A percentile compares a stretch with the other conserved stretches of the same genome.
Conservation (phyloP, 2,113 vertebrate genomes). For the Aleadryas rufinucha region DNA sequence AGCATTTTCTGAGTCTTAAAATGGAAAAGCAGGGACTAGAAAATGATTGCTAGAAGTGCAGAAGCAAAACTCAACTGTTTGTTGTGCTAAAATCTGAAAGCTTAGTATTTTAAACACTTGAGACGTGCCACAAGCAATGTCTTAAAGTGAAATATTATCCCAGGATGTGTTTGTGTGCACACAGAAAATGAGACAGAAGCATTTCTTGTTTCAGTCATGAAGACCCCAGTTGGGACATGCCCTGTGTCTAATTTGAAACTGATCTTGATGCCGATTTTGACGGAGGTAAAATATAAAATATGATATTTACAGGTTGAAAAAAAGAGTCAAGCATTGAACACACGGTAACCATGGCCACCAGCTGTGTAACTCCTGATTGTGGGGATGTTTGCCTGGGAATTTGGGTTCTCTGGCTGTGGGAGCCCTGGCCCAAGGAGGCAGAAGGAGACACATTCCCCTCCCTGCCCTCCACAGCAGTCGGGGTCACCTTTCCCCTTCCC, state of each 20-base stretch:
- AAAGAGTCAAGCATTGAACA: neutral
- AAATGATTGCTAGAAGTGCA: neutral
- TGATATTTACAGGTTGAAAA: fast-evolving
- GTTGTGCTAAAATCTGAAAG: neutral
- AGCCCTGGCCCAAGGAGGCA: neutral
- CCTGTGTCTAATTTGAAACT: neutral
- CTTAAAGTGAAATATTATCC: neutral
- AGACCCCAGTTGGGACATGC: neutral
- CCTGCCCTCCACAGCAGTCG: neutral
- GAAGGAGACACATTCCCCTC: fast-evolving
- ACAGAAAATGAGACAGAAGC: neutral
- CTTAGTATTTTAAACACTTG: neutral
- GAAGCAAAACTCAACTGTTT: neutral
- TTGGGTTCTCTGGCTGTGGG: neutral
- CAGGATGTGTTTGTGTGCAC: fast-evolving
- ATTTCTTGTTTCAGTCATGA: neutral
- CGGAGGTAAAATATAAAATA: neutral
- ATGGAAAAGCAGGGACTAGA: neutral
- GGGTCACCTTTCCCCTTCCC: neutral
- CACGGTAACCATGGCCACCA: neutral
- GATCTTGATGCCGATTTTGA: neutral
- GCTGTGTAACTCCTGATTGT: fast-evolving
- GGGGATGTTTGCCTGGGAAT: neutral
- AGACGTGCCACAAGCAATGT: neutral
- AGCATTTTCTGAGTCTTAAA: neutral